Evolutionary conservation across 2,797 vertebrate species (phyloP).

Genomic region (Capromys pilorides): DNA sequence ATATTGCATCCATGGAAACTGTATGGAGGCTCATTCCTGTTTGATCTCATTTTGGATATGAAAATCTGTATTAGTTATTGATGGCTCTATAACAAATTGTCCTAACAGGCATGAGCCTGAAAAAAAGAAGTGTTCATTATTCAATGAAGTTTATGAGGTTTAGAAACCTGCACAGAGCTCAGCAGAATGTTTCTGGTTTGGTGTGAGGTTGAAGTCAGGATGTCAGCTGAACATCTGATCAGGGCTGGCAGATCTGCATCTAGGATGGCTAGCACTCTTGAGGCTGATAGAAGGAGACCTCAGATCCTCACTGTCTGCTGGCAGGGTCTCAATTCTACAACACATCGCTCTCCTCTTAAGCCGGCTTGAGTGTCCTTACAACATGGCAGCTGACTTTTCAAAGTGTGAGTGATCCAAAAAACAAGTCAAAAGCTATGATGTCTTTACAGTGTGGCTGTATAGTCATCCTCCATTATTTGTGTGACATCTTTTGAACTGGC

Average conservation of each 20-base stretch:
- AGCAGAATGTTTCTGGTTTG: background rate
- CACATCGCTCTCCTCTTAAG: background rate
- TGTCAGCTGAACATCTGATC: background rate
- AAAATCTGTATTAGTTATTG: conserved; percentile 31
- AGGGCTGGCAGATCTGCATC: background rate
- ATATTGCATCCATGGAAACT: background rate
- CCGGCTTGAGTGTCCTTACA: background rate
- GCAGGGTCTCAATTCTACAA: background rate
- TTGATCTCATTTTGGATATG: background rate
- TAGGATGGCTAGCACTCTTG: background rate
- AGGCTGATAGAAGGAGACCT: background rate
- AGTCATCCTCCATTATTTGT: background rate
- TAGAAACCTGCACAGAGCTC: background rate
- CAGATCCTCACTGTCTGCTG: background rate
- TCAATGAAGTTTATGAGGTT: background rate
- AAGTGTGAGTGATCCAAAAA: background rate
- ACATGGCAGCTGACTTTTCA: background rate
- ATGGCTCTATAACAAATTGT: background rate
- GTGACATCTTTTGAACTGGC: background rate
- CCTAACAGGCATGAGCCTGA: background rate
- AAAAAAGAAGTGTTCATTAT: background rate
- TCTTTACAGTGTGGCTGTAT: background rate
- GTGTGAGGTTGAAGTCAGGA: background rate
- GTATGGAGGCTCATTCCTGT: background rate
- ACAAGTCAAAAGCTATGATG: background rate